Base-by-base conservation (phyloP, 30 jellyfish, hydroid and myxozoan genomes). In the Nemopilema nomurai region DNA sequence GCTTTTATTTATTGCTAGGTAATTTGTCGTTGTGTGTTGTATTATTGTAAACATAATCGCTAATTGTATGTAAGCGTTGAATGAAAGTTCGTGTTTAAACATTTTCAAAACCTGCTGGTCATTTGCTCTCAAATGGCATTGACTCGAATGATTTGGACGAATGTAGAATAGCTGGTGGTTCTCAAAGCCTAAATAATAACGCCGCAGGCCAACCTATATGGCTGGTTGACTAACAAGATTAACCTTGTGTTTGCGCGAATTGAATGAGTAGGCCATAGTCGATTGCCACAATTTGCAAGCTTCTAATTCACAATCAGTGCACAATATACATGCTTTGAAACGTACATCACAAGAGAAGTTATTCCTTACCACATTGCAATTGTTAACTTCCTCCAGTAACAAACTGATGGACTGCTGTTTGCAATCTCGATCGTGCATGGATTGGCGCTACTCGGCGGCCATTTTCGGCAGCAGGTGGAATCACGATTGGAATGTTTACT, bases 401-500 rank as follows among this genome's bases (percentile, higher is more conserved):
- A 41, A 41, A 13, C 13, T 13, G 13, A 41, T 41, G 9, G 13
- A 13, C n/a, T n/a, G n/a, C n/a, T n/a, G n/a, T n/a, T 41, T 41
- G 57, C 57, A 41, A 41, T 41, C 13, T 41, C 57, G 57, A 41
- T 13, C 13, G 57, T 41, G 57, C 13, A 13, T 6, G 6, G 57
- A 13, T 41, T 41, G 57, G 57, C 57, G 57, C 57, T 41, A 41
- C 57, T 41, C 57, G 57, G 83, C 83, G 71, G 83, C 83, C 83
- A 73, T 73, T 32, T 8, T n/a, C 8, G 49, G 8, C 51, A n/a
- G 49, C 83, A 73, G 86, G 76, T 51, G 75, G 57, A 41, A 41
- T 41, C 57, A 41, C 63, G 27, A 27, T 17, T 76, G 82, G 81
- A 80, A 71, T 83, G 91, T 72, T 77, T 77, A 77, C 78, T 23